Conservation (phyloP, 2,113 vertebrate genomes). For the Uria aalge region DNA sequence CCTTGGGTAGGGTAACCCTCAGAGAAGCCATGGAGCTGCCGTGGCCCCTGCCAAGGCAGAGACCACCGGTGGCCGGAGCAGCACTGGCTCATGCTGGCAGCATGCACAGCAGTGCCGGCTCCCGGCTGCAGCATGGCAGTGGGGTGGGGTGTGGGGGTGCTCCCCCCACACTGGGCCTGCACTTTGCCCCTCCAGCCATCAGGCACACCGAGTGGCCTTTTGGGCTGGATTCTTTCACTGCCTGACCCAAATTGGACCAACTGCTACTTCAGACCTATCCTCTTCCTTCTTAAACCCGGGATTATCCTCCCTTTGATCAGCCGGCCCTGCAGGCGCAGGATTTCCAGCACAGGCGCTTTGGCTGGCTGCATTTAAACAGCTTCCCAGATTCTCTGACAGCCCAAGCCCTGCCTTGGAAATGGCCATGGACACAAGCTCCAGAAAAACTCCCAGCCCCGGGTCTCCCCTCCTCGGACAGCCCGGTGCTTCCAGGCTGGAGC, state of each 20-base stretch:
- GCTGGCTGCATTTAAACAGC: slow-evolving; percentile 54
- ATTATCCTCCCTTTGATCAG: slow-evolving; percentile 70
- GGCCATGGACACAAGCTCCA: neutral
- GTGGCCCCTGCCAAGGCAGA: neutral
- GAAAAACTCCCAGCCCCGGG: neutral
- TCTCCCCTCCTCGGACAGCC: neutral
- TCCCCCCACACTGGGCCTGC: accelerated
- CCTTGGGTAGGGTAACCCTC: neutral
- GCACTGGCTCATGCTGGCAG: accelerated
- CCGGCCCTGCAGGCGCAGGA: slow-evolving; percentile 49
- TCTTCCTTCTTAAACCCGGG: slow-evolving; percentile 56
- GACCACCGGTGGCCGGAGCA: accelerated
- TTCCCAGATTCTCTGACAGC: slow-evolving; percentile 8
- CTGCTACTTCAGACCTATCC: slow-evolving; percentile 59
- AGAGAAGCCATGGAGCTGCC: neutral
- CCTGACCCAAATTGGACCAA: slow-evolving; percentile 65
- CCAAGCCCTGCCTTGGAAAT: neutral
- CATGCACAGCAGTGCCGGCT: neutral
- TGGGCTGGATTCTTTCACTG: slow-evolving; percentile 34
- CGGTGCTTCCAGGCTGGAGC: neutral
- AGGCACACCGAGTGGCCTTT: neutral
- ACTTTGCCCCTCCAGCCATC: neutral
- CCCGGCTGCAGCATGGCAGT: accelerated
- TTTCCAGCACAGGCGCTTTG: slow-evolving; percentile 59
- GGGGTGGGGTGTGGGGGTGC: neutral